phyloP scores from a whole-genome alignment of 2,797 vertebrate species.

The Hylomyscus alleni region DNA sequence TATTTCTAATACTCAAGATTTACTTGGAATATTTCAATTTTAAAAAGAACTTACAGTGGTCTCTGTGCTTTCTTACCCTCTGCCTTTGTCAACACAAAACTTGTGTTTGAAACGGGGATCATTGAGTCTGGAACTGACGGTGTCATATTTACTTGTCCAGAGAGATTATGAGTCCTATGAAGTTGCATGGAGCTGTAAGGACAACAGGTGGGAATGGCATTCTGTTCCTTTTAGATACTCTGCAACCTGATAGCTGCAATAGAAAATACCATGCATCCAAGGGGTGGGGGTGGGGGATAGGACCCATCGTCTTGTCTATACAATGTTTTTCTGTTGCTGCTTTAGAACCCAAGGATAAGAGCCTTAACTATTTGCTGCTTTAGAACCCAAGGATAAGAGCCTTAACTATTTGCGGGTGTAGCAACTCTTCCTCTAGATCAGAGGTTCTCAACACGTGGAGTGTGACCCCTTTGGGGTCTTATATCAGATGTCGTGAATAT shows the following conservation, averaged over 20 bases:
- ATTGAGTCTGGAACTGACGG: background rate
- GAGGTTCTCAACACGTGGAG: background rate
- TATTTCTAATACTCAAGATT: conserved; percentile 42
- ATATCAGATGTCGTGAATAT: background rate
- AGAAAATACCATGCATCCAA: background rate
- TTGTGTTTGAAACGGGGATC: conserved; percentile 51
- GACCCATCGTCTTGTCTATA: background rate
- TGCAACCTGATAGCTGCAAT: conserved; percentile 55
- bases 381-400: background rate
- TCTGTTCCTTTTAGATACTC: conserved; percentile 50
- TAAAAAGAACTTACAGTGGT: background rate
- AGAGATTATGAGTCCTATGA: background rate
- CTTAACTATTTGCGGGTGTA: background rate
- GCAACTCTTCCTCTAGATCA: background rate
- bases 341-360: background rate
- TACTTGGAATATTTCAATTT: background rate
- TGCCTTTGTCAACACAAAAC: background rate
- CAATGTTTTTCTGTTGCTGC: background rate
- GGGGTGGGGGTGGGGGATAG: background rate
- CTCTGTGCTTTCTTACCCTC: background rate
- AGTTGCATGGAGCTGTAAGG: background rate
- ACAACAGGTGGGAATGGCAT: background rate
- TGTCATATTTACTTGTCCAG: background rate
- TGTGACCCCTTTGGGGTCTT: background rate
- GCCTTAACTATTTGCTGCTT: background rate